Evolutionary conservation across 2,797 vertebrate species (phyloP), one percentile per base, ranked within the genome.

Genomic region (Pseudochromis fuscus): DNA sequence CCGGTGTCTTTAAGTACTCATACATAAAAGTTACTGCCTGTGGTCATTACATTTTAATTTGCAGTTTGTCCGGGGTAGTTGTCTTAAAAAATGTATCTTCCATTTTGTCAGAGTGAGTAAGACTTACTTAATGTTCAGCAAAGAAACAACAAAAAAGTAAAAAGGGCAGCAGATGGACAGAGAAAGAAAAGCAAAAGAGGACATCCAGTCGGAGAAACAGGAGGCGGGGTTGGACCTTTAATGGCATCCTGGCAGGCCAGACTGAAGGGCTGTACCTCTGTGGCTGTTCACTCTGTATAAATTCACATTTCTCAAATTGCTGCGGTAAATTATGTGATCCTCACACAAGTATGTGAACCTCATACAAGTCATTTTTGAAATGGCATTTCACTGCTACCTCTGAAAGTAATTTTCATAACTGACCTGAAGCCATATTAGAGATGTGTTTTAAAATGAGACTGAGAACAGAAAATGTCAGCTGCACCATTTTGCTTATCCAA

Each of bases 211-310:
- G 5, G 35, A 69, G 73, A 67, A 25, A 51, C 70, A 58, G 51
- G 69, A 63, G 57, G 44, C 73, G 74, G 67, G 72, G 28, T 24
- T 63, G 73, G 66, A 83, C 67, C 27, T 69, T 19, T 59, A 65
- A 49, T 50, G 65, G 76, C 42, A 6, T 48, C 33, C 49, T 1
- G 33, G 12, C 78, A 83, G 75, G 75, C 86, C 84, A 77, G 78
- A 3, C 23, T 48, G 57, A 52, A 10, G 12, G 59, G 38, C 21
- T 3, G 9, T 4, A 42, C 28, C 4, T 13, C 19, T 2, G 25
- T 19, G 1, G 49, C 46, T 3, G 1, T 51, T 51, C 15, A 18
- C 25, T 12, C 3, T 28, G 2, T 5, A 12, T 21, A 3, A 15
- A 27, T n/a, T 18, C 19, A n/a, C 27, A 16, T 48, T 18, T 1